A percentile compares a stretch with the other conserved stretches of the same genome.
Conservation (phyloP, 2,888 invertebrate species). For the Glaucopsyche alexis region DNA sequence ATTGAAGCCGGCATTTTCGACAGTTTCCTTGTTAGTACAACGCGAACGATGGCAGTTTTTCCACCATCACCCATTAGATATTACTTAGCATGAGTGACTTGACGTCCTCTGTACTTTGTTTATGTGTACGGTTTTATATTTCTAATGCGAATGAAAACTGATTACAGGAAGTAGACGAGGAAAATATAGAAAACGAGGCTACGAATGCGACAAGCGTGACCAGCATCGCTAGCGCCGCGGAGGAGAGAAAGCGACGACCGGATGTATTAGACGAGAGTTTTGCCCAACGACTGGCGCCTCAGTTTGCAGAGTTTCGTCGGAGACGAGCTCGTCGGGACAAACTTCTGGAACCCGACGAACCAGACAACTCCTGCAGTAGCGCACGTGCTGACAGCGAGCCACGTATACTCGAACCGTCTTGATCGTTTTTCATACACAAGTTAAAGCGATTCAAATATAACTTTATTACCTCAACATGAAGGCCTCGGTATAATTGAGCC, state of each 20-base stretch:
- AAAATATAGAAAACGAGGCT: conserved; percentile 65
- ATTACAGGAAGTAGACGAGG: conserved; percentile 84
- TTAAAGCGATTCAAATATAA: not conserved
- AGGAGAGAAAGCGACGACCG: conserved; percentile 59
- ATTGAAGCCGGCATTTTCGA: too few species aligned
- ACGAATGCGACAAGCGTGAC: conserved; percentile 48
- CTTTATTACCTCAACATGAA: not conserved
- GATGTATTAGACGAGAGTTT: conserved; percentile 75
- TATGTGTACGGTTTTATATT: not conserved
- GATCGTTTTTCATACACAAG: not conserved
- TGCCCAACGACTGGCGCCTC: conserved; percentile 73
- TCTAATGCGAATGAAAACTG: not conserved
- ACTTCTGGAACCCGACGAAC: conserved; percentile 47
- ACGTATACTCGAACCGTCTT: conserved; percentile 32
- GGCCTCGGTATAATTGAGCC: not conserved
- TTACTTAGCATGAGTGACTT: too few species aligned
- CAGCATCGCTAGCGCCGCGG: conserved; percentile 62
- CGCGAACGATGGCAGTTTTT: too few species aligned
- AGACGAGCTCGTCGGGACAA: conserved; percentile 56
- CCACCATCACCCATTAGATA: too few species aligned
- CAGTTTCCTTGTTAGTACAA: too few species aligned
- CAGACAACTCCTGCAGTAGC: not conserved
- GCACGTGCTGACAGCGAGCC: conserved; percentile 34
- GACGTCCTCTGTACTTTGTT: too few species aligned
- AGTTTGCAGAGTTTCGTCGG: conserved; percentile 80